Evolutionary conservation across 2,113 vertebrate genomes (phyloP).

Genomic region (Mormyrus lacerda): DNA sequence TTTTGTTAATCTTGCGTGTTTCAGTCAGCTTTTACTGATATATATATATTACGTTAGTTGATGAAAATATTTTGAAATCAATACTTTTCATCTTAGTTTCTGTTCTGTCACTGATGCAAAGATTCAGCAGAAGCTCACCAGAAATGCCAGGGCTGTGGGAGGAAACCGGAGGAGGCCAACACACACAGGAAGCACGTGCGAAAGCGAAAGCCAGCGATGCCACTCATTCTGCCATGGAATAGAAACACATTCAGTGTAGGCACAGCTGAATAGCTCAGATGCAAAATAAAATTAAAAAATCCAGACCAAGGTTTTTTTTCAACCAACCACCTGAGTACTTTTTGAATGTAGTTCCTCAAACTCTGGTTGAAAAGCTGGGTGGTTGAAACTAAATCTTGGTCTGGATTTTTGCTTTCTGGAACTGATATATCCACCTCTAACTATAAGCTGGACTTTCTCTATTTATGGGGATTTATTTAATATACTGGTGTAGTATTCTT

Average conservation of each 20-base stretch:
- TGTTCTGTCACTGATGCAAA: background rate
- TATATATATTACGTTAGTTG: background rate
- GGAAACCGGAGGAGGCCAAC: background rate
- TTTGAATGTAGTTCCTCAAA: background rate
- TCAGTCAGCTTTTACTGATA: background rate
- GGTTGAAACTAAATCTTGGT: background rate
- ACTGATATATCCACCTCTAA: background rate
- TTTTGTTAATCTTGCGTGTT: background rate
- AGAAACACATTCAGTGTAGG: background rate
- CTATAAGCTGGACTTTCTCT: too few species aligned
- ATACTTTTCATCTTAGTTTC: background rate
- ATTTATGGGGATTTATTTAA: background rate
- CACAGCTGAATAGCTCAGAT: background rate
- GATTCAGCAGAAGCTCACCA: background rate
- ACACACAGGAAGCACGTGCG: background rate
- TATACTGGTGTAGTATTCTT: background rate
- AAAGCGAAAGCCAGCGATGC: background rate
- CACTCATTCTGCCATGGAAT: background rate
- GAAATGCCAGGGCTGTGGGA: background rate
- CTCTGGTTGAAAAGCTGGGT: background rate
- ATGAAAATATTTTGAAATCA: background rate
- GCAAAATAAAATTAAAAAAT: background rate
- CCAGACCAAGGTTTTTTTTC: background rate
- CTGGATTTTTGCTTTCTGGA: background rate
- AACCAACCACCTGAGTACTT: background rate